Conservation (phyloP, 2,797 vertebrate genomes). For the Meda fulgida region DNA sequence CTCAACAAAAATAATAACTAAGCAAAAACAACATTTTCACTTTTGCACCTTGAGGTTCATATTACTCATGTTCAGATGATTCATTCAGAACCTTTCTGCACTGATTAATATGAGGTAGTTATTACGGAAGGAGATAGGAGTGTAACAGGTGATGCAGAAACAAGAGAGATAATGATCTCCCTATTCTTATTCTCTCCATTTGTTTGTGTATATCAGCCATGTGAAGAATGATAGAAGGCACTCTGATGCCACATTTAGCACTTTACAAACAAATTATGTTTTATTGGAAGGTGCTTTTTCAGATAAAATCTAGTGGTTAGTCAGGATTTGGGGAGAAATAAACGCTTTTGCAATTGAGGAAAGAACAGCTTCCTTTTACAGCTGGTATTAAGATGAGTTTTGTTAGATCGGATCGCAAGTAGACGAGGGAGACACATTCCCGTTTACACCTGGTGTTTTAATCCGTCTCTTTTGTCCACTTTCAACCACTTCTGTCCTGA, state of each 20-base stretch:
- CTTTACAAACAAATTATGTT: background rate
- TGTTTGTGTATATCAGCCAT: slow-evolving; percentile 16
- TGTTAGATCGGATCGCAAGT: background rate
- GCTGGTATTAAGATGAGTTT: too few relatives aligned
- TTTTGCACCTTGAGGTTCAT: background rate
- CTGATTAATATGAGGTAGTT: background rate
- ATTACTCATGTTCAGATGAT: slow-evolving; percentile 1
- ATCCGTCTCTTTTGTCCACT: too few relatives aligned
- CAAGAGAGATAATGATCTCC: background rate
- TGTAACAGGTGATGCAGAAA: background rate
- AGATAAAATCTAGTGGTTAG: background rate
- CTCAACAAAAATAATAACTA: background rate
- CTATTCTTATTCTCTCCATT: slow-evolving; percentile 9
- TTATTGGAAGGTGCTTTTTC: background rate
- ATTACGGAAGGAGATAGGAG: background rate
- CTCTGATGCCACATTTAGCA: background rate
- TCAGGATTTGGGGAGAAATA: background rate
- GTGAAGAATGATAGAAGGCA: slow-evolving; percentile 28
- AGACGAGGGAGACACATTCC: too few relatives aligned
- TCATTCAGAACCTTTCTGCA: background rate
- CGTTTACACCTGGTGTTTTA: too few relatives aligned
- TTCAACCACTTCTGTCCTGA: background rate
- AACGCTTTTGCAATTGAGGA: background rate
- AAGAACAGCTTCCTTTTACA: background rate
- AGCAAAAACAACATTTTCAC: background rate